Base-by-base conservation (phyloP, 2,888 invertebrate species). In the Sarcophaga subvicina region DNA sequence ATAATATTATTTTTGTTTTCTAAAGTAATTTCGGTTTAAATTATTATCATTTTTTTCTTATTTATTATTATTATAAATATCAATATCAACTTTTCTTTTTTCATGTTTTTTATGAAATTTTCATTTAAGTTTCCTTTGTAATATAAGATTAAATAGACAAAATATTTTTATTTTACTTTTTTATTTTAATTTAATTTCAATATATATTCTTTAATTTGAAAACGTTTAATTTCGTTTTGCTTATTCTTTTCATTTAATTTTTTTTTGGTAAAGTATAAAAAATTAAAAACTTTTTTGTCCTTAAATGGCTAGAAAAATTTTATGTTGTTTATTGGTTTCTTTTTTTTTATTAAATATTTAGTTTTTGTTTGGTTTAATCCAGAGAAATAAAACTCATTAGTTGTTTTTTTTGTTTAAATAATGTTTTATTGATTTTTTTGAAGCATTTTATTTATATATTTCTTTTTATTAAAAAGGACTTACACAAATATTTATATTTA, bases 361-460 rank as follows among this genome's bases (percentile, higher is more conserved):
- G 37, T 37, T 37, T 37, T 37, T 37, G 8, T 8, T 37, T 37
- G 6, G 8, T 37, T 37, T 37, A 37, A 37, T 37, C 37, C 37
- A 37, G 37, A 37, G 75, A 85, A 88, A 86, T 88, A 82, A 88
- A 88, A 88, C 81, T 80, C 80, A 60, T 82, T 79, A 72, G 54
- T 80, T 77, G 37, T 37, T 72, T 37, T 37, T 80, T 83, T 83
- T 84, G 69, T 86, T 88, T 83, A 83, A 83, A 85, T 85, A 83
- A 77, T 84, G 66, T 86, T 87, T 86, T 87, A 82, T 84, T 86
- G 79, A 78, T 87, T 87, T 87, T 86, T 84, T 85, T 80, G 72
- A 83, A 83, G 83, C 86, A 83, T 86, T 86, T 84, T 71, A 76
- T 87, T 82, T 75, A 54, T 75, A 37, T 37, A 76, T 66, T 77